phyloP scores from a whole-genome alignment of 2,888 invertebrate genomes.

The Plagiodera versicolora region DNA sequence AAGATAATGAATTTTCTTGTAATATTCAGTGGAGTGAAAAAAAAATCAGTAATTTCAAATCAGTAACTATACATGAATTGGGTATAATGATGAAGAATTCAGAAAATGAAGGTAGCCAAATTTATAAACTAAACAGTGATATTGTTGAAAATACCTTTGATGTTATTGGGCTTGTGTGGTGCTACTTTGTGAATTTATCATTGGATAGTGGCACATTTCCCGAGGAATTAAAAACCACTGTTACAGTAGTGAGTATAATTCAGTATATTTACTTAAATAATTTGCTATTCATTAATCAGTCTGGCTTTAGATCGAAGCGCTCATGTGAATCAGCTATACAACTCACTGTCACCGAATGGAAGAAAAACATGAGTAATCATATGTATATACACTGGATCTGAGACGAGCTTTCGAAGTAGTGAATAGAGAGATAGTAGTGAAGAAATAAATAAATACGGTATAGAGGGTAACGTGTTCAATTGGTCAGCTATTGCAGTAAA shows the following conservation, averaged over 20 bases:
- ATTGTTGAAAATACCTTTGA: background rate
- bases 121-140: background rate
- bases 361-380: slow-evolving; percentile 12
- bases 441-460: slow-evolving; percentile 18
- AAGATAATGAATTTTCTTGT: background rate
- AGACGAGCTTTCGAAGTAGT: slow-evolving; percentile 11
- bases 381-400: slow-evolving; percentile 13
- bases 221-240: background rate
- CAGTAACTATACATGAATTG: background rate
- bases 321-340: slow-evolving; percentile 13
- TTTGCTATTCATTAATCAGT: slow-evolving; percentile 5
- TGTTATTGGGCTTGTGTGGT: background rate
- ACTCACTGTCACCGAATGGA: slow-evolving; percentile 17
- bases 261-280: too few relatives aligned
- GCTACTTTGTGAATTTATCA: background rate
- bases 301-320: slow-evolving; percentile 15
- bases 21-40: background rate
- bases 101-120: background rate
- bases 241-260: too few relatives aligned
- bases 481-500: slow-evolving; percentile 7
- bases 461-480: slow-evolving; percentile 11
- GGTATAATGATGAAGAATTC: background rate
- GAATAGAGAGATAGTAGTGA: slow-evolving; percentile 12
- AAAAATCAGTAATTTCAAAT: background rate
- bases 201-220: too few relatives aligned